phyloP scores from a whole-genome alignment of 1,140 invertebrate genomes.

The Leptinotarsa undecemlineata region DNA sequence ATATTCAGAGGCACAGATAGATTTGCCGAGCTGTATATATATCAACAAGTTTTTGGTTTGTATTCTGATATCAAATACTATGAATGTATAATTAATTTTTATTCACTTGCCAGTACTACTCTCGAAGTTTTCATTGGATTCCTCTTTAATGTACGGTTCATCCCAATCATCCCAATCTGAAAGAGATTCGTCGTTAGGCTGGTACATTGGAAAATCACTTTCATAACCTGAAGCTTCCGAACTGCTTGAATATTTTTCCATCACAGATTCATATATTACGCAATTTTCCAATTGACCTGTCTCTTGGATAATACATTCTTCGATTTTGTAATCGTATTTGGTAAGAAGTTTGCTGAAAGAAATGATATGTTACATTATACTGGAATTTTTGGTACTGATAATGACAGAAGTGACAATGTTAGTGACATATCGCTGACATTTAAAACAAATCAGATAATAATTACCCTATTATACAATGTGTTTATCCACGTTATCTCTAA shows the following conservation, averaged over 20 bases:
- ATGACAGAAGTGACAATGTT: background rate
- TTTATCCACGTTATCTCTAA: no score
- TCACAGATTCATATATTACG: conserved; percentile 44
- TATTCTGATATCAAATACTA: no score
- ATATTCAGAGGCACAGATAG: no score
- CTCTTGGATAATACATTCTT: conserved; percentile 42
- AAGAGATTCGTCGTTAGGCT: conserved; percentile 27
- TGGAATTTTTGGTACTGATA: background rate
- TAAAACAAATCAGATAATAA: no score
- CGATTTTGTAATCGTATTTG: conserved; percentile 41
- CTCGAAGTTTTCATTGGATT: background rate
- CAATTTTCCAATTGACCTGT: conserved; percentile 37
- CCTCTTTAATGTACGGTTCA: conserved; percentile 17
- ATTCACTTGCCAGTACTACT: background rate
- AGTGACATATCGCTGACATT: background rate
- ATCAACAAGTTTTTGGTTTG: no score
- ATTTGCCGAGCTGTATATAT: no score
- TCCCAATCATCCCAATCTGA: conserved; percentile 42
- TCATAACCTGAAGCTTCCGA: conserved; percentile 42
- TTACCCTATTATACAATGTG: no score
- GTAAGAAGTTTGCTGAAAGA: conserved; percentile 36
- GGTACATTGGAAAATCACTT: conserved; percentile 33
- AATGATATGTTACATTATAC: background rate
- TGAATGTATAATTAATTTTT: no score
- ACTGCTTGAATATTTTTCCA: conserved; percentile 43